Conservation (phyloP, 2,113 vertebrate genomes). For the Spizaetus ornatus region DNA sequence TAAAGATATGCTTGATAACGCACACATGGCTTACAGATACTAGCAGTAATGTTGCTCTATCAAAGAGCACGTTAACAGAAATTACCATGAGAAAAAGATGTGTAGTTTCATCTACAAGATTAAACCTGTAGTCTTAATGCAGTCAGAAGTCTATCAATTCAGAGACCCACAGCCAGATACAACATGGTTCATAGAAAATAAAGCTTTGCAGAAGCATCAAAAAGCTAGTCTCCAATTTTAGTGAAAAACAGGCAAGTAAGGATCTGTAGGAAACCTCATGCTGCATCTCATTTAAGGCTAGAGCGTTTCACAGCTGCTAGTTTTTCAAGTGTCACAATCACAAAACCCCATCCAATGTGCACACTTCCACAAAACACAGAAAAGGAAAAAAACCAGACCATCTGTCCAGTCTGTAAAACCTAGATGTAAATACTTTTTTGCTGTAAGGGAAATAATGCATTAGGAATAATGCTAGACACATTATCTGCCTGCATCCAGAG, state of each 20-base stretch:
- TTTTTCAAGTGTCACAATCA: conserved; percentile 44
- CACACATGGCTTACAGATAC: not conserved
- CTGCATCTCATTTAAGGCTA: conserved; percentile 32
- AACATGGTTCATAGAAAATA: not conserved
- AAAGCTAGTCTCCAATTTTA: not conserved
- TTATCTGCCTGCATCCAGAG: not conserved
- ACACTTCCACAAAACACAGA: conserved; percentile 33
- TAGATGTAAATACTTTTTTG: not conserved
- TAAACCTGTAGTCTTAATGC: not conserved
- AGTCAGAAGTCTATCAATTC: not conserved
- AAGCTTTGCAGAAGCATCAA: not conserved
- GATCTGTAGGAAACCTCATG: conserved; percentile 25
- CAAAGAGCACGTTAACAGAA: not conserved
- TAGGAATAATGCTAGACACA: not conserved
- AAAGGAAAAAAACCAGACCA: not conserved
- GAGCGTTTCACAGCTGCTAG: conserved; percentile 7
- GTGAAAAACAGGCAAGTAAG: not conserved
- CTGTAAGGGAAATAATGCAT: not conserved
- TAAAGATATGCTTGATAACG: conserved; percentile 13
- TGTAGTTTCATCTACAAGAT: not conserved
- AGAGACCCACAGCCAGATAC: not conserved
- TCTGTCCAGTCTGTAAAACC: conserved; percentile 31
- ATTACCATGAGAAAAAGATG: not conserved
- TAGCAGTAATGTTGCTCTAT: not conserved
- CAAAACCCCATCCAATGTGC: conserved; percentile 13